These are phyloP conservation scores for Cephalopachus bancanus DNA, from an alignment of 2,797 vertebrate genomes.

Conservation along the genomic window DNA sequence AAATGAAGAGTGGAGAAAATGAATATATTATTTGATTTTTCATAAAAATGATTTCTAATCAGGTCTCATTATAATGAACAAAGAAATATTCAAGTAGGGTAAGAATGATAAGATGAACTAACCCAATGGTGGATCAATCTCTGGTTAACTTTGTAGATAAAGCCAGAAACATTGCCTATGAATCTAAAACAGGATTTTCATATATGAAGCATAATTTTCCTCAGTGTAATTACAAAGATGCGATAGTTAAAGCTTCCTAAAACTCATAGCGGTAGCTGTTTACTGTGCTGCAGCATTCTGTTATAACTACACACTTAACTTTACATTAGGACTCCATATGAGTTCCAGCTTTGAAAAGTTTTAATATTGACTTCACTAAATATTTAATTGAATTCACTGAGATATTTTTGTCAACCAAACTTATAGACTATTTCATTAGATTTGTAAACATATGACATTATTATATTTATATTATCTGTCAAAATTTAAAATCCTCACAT, in stretches of 20 bases:
- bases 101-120: constrained; percentile 13
- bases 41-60: neutral
- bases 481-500: neutral
- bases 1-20: neutral
- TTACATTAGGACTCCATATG: neutral
- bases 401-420: constrained; percentile 24
- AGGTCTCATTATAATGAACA: constrained; percentile 10
- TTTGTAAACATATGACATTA: neutral
- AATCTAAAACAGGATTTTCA: neutral
- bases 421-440: neutral
- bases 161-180: neutral
- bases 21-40: constrained; percentile 24
- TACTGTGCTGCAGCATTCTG: neutral
- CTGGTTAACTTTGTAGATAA: neutral
- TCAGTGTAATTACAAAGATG: neutral
- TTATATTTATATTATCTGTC: neutral
- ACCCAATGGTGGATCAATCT: neutral
- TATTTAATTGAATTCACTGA: neutral
- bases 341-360: neutral
- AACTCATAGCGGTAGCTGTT: neutral
- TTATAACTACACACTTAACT: neutral
- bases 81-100: neutral
- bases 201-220: neutral
- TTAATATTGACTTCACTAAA: neutral
- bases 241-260: neutral